Conservation (phyloP, 1,140 invertebrate genomes). For the Archivesica marissinica region DNA sequence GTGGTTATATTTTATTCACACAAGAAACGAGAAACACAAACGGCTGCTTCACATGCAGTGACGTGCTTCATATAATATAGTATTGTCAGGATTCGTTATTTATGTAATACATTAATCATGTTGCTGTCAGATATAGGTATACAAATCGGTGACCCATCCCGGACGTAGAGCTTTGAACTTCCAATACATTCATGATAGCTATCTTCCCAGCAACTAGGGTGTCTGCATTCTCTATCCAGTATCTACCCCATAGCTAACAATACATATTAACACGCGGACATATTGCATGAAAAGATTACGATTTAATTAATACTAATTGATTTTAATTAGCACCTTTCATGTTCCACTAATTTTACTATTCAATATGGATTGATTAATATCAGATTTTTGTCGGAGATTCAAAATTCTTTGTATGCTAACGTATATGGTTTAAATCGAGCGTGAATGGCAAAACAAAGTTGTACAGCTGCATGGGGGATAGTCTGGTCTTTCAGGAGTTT, state of each 20-base stretch:
- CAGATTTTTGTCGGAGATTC: not conserved
- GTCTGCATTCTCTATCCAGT: not conserved
- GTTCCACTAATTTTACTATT: not conserved
- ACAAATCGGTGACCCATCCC: too few species aligned
- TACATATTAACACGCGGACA: not conserved
- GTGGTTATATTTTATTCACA: too few species aligned
- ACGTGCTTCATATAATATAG: too few species aligned
- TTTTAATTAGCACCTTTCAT: constrained; percentile 14
- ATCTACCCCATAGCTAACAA: not conserved
- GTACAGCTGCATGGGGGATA: constrained; percentile 2
- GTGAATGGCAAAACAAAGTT: constrained; percentile 19
- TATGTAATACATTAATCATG: too few species aligned
- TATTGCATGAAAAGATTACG: not conserved
- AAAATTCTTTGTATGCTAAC: not conserved
- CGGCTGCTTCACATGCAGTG: too few species aligned
- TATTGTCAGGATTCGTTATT: too few species aligned
- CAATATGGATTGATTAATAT: not conserved
- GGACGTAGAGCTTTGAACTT: too few species aligned
- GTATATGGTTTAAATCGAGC: not conserved
- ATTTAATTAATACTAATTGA: constrained; percentile 2
- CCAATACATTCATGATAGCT: too few species aligned
- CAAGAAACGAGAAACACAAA: too few species aligned
- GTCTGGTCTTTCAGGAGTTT: not conserved
- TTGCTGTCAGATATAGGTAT: too few species aligned
- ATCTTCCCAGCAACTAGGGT: too few species aligned